Percentiles rank a stretch among this genome's conserved stretches.
Evolutionary conservation across 2,113 vertebrate species (phyloP).

Genomic region (Alouatta palliata): DNA sequence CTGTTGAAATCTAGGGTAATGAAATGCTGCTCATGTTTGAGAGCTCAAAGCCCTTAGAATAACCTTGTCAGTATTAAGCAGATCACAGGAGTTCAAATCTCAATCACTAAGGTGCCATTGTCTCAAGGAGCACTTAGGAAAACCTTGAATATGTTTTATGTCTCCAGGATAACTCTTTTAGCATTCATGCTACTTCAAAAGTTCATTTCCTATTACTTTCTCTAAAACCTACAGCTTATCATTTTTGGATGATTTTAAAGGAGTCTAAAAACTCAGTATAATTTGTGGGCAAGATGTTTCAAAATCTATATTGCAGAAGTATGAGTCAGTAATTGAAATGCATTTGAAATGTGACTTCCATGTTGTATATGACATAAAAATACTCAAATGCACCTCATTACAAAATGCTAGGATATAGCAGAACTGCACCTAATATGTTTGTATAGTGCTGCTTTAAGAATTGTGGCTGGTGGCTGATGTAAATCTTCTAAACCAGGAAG

Average conservation of each 20-base stretch:
- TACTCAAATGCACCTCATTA: background rate
- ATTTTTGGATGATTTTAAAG: background rate
- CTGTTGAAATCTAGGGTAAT: conserved; percentile 46
- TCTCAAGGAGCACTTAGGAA: conserved; percentile 35
- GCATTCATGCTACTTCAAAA: background rate
- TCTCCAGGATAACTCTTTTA: background rate
- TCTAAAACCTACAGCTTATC: background rate
- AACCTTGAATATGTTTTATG: background rate
- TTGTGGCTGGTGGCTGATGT: no score
- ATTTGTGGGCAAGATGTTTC: background rate
- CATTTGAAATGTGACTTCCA: background rate
- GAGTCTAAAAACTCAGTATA: background rate
- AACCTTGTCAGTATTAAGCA: conserved; percentile 42
- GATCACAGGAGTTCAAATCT: conserved; percentile 32
- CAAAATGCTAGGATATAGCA: background rate
- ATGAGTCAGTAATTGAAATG: background rate
- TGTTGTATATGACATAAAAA: background rate
- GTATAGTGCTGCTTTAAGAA: background rate
- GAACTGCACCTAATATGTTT: background rate
- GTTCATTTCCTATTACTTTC: conserved; percentile 14
- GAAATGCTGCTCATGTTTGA: conserved; percentile 13
- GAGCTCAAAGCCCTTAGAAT: conserved; percentile 45
- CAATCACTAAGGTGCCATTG: background rate
- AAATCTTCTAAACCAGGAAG: background rate
- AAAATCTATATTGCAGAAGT: background rate